These are phyloP conservation scores for Pararge aegeria DNA, from an alignment of 1,140 invertebrate genomes.

Conservation along the genomic window DNA sequence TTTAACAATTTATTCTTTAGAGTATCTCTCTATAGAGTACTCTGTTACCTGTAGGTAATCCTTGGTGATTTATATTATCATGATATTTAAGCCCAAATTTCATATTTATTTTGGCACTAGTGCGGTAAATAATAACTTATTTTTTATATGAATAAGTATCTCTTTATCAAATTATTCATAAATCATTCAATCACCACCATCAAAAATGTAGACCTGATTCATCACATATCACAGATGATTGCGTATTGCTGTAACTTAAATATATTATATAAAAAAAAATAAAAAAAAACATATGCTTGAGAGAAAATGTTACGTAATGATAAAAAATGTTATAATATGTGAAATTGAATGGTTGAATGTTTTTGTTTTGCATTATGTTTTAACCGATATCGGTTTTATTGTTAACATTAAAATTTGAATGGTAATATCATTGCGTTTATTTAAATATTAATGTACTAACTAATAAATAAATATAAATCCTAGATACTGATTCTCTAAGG, in stretches of 20 bases:
- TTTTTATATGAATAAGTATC: constrained; percentile 2
- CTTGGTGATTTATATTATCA: no score
- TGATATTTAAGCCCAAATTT: no score
- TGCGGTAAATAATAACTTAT: background rate
- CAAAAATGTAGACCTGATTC: constrained; percentile 11
- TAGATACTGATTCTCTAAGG: no score
- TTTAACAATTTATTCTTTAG: no score
- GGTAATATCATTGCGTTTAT: background rate
- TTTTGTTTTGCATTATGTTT: background rate
- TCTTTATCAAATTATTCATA: background rate
- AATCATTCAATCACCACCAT: constrained; percentile 7
- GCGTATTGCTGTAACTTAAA: constrained; percentile 4
- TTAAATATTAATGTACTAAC: background rate
- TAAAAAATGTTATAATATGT: background rate
- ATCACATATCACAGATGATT: constrained; percentile 15
- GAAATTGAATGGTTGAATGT: constrained; percentile 3
- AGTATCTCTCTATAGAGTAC: no score
- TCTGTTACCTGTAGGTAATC: no score
- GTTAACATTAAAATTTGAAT: background rate
- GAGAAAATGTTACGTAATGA: constrained; percentile 6
- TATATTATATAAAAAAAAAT: background rate
- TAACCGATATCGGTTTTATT: background rate
- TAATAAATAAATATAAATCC: no score
- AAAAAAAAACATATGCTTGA: background rate
- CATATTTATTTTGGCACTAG: no score